Percentiles rank a stretch among this genome's conserved stretches.
These are phyloP conservation scores for Operophtera brumata DNA, from an alignment of 2,888 invertebrate species.

Conservation along the genomic window DNA sequence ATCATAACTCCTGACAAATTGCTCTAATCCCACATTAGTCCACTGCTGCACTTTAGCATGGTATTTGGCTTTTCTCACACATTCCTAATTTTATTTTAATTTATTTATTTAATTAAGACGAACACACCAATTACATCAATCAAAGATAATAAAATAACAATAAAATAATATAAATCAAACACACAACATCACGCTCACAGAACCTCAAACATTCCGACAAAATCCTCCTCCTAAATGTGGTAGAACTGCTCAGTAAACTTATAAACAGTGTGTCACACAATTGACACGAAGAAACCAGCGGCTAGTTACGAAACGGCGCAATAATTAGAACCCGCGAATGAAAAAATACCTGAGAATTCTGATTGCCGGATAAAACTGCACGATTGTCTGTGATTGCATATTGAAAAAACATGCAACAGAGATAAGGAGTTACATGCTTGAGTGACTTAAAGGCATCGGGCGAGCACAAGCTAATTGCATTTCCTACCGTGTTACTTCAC, in stretches of 20 bases:
- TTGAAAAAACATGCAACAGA: slow-evolving; percentile 80
- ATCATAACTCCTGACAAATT: too few species aligned
- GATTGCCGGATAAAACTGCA: slow-evolving; percentile 70
- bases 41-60: too few species aligned
- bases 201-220: too few species aligned
- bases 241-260: background rate
- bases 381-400: slow-evolving; percentile 78
- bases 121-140: too few species aligned
- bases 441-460: slow-evolving; percentile 69
- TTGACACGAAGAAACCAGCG: slow-evolving; percentile 66
- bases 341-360: slow-evolving; percentile 78
- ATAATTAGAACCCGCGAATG: slow-evolving; percentile 73
- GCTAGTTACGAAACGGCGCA: slow-evolving; percentile 69
- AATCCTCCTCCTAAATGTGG: background rate
- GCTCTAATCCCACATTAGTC: too few species aligned
- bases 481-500: slow-evolving; percentile 75
- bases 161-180: too few species aligned
- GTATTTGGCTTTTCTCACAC: too few species aligned
- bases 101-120: too few species aligned
- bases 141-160: too few species aligned
- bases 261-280: slow-evolving; percentile 42
- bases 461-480: slow-evolving; percentile 71
- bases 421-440: slow-evolving; percentile 77
- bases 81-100: too few species aligned
- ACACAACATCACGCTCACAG: too few species aligned